phyloP scores from a whole-genome alignment of 2,113 vertebrate genomes.

The Zapornia atra region DNA sequence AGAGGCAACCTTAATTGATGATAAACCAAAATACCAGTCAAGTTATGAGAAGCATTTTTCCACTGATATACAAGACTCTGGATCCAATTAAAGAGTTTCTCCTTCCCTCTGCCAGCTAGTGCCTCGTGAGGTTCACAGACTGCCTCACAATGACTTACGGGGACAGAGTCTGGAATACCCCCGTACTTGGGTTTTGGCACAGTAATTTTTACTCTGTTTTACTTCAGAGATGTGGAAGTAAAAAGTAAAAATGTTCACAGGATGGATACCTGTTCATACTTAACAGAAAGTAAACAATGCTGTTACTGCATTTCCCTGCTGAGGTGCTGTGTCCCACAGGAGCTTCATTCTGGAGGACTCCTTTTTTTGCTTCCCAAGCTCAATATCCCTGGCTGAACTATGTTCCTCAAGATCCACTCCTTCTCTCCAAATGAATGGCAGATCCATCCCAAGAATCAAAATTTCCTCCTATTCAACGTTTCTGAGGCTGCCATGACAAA shows the following conservation, averaged over 20 bases:
- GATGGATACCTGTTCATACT: not conserved
- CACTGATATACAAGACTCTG: not conserved
- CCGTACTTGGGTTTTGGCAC: not conserved
- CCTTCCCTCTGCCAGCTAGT: not conserved
- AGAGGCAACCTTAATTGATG: slow-evolving; percentile 12
- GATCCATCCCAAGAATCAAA: not conserved
- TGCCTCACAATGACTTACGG: not conserved
- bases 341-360: not conserved
- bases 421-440: not conserved
- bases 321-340: not conserved
- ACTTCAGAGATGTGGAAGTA: not conserved
- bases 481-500: not conserved
- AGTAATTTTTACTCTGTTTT: not conserved
- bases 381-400: not conserved
- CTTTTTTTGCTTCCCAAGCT: not conserved
- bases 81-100: not conserved
- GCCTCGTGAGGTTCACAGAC: not conserved
- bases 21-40: slow-evolving; percentile 30
- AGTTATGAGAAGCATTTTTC: not conserved
- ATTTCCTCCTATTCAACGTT: not conserved
- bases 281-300: not conserved
- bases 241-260: not conserved
- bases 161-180: not conserved
- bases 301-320: not conserved
- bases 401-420: not conserved